phyloP scores from a whole-genome alignment of 53 echinoderm and acorn worm species.

The Holothuria leucospilota region DNA sequence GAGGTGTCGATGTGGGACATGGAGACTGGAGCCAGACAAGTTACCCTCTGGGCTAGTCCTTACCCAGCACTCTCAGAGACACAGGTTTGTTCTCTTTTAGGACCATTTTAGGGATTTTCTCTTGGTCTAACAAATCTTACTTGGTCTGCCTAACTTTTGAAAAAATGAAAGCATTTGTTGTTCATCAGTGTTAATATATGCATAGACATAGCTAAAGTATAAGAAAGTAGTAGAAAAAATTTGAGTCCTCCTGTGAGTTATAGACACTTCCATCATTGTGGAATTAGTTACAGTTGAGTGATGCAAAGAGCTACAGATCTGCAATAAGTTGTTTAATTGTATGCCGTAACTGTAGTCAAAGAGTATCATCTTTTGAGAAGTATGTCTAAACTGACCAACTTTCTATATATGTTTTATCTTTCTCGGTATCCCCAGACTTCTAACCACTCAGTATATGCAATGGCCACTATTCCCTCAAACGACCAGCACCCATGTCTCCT shows the following conservation, averaged over 20 bases:
- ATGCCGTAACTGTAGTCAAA: too few species aligned
- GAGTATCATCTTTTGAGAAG: neutral
- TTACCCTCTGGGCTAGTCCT: conserved; percentile 98
- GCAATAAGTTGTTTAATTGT: too few species aligned
- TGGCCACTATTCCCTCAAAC: conserved; percentile 86
- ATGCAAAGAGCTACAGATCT: neutral
- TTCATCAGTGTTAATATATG: neutral
- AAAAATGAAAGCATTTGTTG: neutral
- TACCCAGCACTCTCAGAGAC: conserved; percentile 93
- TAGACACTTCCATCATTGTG: too few species aligned
- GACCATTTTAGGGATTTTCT: neutral
- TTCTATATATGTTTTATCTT: too few species aligned
- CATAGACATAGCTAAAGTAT: too few species aligned
- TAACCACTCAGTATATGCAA: conserved; percentile 80
- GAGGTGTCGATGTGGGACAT: conserved; percentile 99
- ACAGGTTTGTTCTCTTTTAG: conserved; percentile 67
- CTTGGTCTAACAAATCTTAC: neutral
- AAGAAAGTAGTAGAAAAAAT: too few species aligned
- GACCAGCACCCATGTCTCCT: conserved; percentile 80
- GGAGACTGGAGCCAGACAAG: conserved; percentile 98
- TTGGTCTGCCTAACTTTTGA: neutral
- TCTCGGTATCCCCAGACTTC: conserved; percentile 65
- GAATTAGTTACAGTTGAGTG: neutral
- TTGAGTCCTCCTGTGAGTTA: too few species aligned
- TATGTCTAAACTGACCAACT: neutral